Evolutionary conservation across 2,113 vertebrate species (phyloP), one percentile per base, ranked within the genome.

Genomic region (Thomomys bottae): DNA sequence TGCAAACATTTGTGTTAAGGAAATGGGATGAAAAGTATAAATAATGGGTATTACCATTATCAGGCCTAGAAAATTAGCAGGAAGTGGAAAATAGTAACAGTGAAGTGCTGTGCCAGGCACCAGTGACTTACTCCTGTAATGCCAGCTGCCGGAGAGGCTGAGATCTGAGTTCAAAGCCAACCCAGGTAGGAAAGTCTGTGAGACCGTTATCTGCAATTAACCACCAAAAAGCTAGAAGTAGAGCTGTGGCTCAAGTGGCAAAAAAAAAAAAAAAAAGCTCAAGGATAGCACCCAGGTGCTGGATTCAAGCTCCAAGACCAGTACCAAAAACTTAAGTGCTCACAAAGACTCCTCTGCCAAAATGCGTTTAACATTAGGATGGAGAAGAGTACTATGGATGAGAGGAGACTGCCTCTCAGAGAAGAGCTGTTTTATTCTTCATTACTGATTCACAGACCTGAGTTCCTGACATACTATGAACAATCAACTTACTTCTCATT

Each of bases 401-500:
- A 36, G 4, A 76, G 17, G 9, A 85, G 11, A 67, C 11, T 2
- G 34, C 32, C 26, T 23, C 30, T 77, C 40, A 5, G 20, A 10
- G 61, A 10, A 91, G 59, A 94, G 5, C 36, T 36, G 11, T 79
- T 82, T 92, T 70, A 32, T 79, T 83, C 38, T 42, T 40, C 36
- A 75, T 67, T 9, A 30, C 11, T 32, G 84, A 0, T 70, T 76
- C 38, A 70, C 18, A 34, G 49, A 5, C 45, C 38, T 78, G 57
- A 54, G 26, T 42, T 83, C 76, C 34, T 66, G 23, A 45, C 38
- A 34, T 59, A 64, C 67, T 73, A 34, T 34, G 18, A 28, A 67
- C 73, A 1, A 73, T 88, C 59, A 38, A 88, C 82, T 90, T 83
- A 75, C 24, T 77, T 36, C 70, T 70, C 10, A 6, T 77, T 90